phyloP scores from a whole-genome alignment of 1,140 invertebrate species.

The Cotesia typhae region DNA sequence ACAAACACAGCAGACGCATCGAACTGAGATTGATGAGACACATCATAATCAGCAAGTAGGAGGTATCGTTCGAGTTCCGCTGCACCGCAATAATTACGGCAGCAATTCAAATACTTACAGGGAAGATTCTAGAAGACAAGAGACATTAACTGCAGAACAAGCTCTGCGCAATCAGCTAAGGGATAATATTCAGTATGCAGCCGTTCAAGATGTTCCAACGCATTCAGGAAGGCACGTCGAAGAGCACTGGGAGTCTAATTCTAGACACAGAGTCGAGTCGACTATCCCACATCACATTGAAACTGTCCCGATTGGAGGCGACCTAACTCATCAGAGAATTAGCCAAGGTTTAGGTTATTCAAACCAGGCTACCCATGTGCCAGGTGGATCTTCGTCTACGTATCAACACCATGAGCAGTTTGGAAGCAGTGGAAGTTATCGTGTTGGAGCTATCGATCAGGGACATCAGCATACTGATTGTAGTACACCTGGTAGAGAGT shows the following conservation, averaged over 20 bases:
- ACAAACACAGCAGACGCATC: not conserved
- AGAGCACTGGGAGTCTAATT: slow-evolving; percentile 40
- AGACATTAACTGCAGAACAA: no score
- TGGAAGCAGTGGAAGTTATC: not conserved
- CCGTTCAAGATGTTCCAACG: not conserved
- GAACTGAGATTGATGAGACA: not conserved
- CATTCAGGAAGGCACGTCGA: slow-evolving; percentile 33
- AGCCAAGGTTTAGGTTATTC: not conserved
- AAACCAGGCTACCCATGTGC: not conserved
- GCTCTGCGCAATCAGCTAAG: not conserved
- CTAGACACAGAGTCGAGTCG: slow-evolving; percentile 37
- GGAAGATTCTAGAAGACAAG: no score
- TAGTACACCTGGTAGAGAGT: not conserved
- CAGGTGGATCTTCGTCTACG: not conserved
- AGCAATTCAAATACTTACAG: no score
- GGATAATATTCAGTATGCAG: slow-evolving; percentile 5
- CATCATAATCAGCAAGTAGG: not conserved
- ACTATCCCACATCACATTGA: slow-evolving; percentile 29
- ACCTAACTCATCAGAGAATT: not conserved
- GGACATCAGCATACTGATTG: slow-evolving; percentile 39
- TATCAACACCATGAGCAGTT: slow-evolving; percentile 1
- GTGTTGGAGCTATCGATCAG: slow-evolving; percentile 30
- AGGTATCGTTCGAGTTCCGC: not conserved
- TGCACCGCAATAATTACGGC: no score
- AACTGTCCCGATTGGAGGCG: not conserved